Percentiles rank a stretch among this genome's conserved stretches.
These are phyloP conservation scores for Dynastes hyllus DNA, from an alignment of 2,888 invertebrate genomes.

Conservation along the genomic window DNA sequence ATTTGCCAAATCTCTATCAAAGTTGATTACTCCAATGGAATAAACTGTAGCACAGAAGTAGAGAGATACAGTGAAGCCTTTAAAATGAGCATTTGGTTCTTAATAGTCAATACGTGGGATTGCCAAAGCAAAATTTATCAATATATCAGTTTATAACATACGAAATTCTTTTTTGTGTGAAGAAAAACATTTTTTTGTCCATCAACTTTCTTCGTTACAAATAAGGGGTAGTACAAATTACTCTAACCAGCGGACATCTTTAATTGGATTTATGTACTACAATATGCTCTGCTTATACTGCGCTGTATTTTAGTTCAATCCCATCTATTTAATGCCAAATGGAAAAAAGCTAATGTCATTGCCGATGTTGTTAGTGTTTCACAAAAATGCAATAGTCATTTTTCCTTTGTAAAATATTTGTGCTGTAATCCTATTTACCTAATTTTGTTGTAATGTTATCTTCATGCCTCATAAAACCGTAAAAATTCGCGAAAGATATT, in stretches of 20 bases:
- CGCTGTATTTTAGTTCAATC: neutral
- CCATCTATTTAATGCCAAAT: neutral
- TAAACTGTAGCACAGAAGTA: no score
- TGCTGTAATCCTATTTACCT: conserved; percentile 15
- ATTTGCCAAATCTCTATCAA: no score
- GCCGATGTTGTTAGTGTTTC: neutral
- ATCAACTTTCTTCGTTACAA: no score
- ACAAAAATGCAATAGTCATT: neutral
- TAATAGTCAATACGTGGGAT: no score
- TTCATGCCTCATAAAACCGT: conserved; percentile 6
- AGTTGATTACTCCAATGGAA: no score
- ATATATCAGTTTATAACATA: no score
- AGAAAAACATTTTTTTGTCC: no score
- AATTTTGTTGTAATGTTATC: neutral
- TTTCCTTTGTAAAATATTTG: neutral
- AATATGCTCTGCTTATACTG: neutral
- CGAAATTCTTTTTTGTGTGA: no score
- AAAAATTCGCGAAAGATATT: neutral
- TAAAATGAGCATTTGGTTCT: no score
- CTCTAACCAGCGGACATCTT: conserved; percentile 6
- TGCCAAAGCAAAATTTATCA: no score
- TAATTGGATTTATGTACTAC: conserved; percentile 27
- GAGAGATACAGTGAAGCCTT: no score
- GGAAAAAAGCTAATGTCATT: neutral
- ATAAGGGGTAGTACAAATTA: conserved; percentile 18